phyloP scores from a whole-genome alignment of 2,888 invertebrate genomes.

The Lamproptera curius region DNA sequence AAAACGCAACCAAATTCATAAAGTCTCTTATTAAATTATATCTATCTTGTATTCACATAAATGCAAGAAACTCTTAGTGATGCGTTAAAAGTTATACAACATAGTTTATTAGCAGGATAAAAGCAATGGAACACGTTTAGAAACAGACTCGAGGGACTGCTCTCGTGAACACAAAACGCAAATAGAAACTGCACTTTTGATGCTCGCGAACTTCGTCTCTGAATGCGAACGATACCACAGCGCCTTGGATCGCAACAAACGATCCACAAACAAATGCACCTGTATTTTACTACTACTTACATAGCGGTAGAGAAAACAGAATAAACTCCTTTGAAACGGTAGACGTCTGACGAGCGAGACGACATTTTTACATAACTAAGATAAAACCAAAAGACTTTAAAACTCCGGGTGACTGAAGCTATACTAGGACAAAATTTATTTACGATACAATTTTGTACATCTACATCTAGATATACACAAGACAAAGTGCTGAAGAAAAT shows the following conservation, averaged over 20 bases:
- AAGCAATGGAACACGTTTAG: no score
- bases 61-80: no score
- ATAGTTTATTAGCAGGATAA: no score
- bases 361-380: neutral
- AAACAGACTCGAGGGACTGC: neutral
- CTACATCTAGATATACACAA: no score
- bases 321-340: neutral
- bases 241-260: conserved; percentile 14
- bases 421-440: no score
- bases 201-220: conserved; percentile 3
- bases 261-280: conserved; percentile 14
- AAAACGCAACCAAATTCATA: no score
- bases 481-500: no score
- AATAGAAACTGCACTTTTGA: conserved; percentile 6
- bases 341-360: neutral
- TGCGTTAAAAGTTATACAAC: no score
- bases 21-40: no score
- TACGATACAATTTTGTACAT: no score
- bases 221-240: conserved; percentile 6
- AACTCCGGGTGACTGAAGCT: neutral
- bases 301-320: neutral
- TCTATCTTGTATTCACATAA: no score
- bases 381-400: neutral
- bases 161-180: neutral
- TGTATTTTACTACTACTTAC: neutral